Conservation (phyloP, 2,888 invertebrate genomes). For the Tetranychus piercei region DNA sequence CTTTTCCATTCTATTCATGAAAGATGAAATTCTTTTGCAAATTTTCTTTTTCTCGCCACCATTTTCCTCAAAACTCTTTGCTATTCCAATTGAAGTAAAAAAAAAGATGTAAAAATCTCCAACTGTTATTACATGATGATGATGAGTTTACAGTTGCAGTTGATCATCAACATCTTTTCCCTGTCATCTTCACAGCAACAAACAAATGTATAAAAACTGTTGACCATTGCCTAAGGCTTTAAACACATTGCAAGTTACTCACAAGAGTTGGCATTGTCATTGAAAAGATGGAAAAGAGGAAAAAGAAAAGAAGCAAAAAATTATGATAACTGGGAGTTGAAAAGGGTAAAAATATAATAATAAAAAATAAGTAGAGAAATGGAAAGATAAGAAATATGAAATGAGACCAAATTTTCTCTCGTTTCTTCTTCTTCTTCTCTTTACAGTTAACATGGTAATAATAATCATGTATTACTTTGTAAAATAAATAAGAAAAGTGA, state of each 20-base stretch:
- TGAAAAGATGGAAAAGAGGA: not conserved
- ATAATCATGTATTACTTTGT: too few species aligned
- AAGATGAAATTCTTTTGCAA: not conserved
- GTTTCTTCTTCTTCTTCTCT: too few species aligned
- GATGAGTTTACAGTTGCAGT: not conserved
- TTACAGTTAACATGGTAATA: too few species aligned
- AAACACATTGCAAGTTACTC: not conserved
- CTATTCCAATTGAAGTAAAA: not conserved
- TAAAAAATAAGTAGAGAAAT: too few species aligned
- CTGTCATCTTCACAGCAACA: not conserved
- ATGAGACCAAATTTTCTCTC: too few species aligned
- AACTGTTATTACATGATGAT: not conserved
- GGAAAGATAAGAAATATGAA: too few species aligned
- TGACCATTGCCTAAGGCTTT: not conserved
- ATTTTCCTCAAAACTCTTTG: too few species aligned
- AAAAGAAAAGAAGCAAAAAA: not conserved
- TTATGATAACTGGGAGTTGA: too few species aligned
- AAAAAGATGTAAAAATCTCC: not conserved
- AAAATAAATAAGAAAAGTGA: too few species aligned
- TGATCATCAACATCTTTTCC: not conserved
- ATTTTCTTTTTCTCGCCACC: not conserved
- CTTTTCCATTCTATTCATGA: not conserved
- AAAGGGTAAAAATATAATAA: too few species aligned
- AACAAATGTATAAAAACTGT: not conserved
- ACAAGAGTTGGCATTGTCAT: not conserved